These are phyloP conservation scores for Antheraea assamensis DNA, from an alignment of 2,888 invertebrate genomes.

Conservation along the genomic window DNA sequence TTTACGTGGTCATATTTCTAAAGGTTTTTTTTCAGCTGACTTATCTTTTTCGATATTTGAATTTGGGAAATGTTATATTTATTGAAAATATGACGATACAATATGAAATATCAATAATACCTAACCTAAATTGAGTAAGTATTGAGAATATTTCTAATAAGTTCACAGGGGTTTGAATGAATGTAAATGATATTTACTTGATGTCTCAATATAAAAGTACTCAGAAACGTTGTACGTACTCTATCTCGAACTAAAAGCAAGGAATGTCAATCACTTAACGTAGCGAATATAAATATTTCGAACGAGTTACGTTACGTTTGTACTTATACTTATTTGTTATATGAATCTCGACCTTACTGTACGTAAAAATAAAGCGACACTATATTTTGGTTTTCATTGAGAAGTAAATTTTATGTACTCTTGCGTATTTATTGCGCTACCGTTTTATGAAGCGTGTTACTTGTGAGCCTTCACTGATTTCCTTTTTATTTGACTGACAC, in stretches of 20 bases:
- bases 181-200: background rate
- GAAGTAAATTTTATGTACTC: constrained; percentile 12
- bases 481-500: background rate
- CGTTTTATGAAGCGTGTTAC: background rate
- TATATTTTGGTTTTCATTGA: background rate
- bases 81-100: no score
- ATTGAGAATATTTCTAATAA: background rate
- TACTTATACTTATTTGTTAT: background rate
- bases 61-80: no score
- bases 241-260: constrained; percentile 23
- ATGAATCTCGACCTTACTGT: background rate
- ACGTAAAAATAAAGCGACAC: background rate
- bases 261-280: constrained; percentile 34
- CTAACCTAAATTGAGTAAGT: no score
- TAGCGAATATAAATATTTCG: constrained; percentile 27
- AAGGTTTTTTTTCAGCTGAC: no score
- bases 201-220: constrained; percentile 16
- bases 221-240: constrained; percentile 8
- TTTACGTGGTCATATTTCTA: no score
- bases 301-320: constrained; percentile 23
- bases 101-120: background rate
- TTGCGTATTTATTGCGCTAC: constrained; percentile 14
- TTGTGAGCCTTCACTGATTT: background rate
- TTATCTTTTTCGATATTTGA: no score
- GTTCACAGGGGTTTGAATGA: background rate